Evolutionary conservation across 2,797 vertebrate species (phyloP).

Genomic region (Crocodylus rhombifer): DNA sequence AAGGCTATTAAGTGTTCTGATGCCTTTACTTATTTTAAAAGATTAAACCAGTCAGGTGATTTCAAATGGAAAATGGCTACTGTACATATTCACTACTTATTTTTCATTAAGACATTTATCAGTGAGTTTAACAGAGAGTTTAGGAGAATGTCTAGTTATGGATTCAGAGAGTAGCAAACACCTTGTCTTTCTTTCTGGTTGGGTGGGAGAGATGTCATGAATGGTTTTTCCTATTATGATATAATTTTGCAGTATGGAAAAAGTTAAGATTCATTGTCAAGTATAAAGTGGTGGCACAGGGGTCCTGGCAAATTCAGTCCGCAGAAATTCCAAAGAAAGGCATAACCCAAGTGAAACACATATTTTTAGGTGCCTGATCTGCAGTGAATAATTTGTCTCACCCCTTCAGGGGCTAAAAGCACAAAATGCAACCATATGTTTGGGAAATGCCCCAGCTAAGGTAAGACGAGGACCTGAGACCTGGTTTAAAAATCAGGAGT

Average conservation of each 20-base stretch:
- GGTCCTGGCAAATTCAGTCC: background rate
- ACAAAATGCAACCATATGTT: slow-evolving; percentile 51
- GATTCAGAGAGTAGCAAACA: background rate
- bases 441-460: slow-evolving; percentile 6
- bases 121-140: background rate
- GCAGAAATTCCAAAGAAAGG: background rate
- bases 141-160: background rate
- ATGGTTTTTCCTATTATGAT: background rate
- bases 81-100: background rate
- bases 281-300: background rate
- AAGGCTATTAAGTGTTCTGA: slow-evolving; percentile 7
- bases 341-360: slow-evolving; percentile 1
- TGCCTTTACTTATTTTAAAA: slow-evolving; percentile 24
- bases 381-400: slow-evolving; percentile 28
- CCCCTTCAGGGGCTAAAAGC: slow-evolving; percentile 2
- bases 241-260: background rate
- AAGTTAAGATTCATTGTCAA: background rate
- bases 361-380: slow-evolving; percentile 5
- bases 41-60: slow-evolving; percentile 1
- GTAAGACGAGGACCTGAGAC: slow-evolving; percentile 3
- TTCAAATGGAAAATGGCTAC: slow-evolving; percentile 49
- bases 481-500: slow-evolving; percentile 37
- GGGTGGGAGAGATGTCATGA: background rate
- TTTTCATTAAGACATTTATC: background rate
- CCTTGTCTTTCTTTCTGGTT: background rate